Base-by-base conservation (phyloP, 2,888 invertebrate genomes). In the Leptura quadrifasciata region DNA sequence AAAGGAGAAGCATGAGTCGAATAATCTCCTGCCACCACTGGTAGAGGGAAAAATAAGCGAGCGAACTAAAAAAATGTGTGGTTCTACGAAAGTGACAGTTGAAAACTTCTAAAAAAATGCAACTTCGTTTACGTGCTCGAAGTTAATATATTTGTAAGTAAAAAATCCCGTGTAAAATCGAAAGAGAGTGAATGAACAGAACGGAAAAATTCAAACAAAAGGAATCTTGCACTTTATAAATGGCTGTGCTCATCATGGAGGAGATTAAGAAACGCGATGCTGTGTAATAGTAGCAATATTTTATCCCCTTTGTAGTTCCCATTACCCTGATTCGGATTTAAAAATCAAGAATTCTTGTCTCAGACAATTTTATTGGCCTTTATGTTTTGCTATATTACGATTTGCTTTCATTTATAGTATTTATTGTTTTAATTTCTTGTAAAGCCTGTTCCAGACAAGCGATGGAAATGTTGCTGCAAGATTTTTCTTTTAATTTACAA, bases 251-350 rank as follows among this genome's bases (percentile, higher is more conserved):
- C 65, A 65, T 65, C 57, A 73, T 54, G 64, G 12, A 21, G 31
- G 47, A 58, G 39, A 73, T 73, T 73, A 73, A 65, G 65, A 58
- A 72, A 58, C 52, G 60, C 73, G 65, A 64, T 58, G 73, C 39
- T 67, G 73, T 73, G 67, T 73, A 73, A 73, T 73, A 67, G 60
- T 35, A 54, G 73, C 55, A 58, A 73, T 67, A 65, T 67, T 73
- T 73, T 57, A 57, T 72, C 58, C 31, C 39, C 65, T 65, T 65
- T 73, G 65, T 67, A 69, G 69, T 35, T 55, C 21, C 27, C 69
- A 18, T 69, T 69, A 39, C 58, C 58, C 58, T 57, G 69, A 69
- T 69, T 58, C 58, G 58, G 58, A 35, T 69, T 58, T 69, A 69
- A 69, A 69, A 58, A 69, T 69, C 69, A 69, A 58, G 58, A 58